Base-by-base conservation (phyloP, 2,888 invertebrate species). In the Fragum fragum region DNA sequence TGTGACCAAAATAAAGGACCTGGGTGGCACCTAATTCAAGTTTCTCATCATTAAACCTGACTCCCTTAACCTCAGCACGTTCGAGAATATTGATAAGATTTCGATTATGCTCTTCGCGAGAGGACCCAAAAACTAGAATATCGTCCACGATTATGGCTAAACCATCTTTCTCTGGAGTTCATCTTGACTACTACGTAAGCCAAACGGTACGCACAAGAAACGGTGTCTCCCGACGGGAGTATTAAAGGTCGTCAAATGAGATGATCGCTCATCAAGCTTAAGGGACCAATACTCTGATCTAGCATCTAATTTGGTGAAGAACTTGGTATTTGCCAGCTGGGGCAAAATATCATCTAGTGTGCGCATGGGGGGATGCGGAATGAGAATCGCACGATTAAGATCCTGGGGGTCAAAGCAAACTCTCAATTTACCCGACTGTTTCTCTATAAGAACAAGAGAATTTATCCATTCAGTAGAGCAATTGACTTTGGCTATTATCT, bases 321-420 rank as follows among this genome's bases (percentile, higher is more conserved):
- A 77, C 21, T 55, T 53, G 11, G 77, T 72, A 28, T 74, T 76
- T 1, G 28, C 23, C 3, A 88, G 72, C 18, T 73, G 32, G 26
- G 85, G 76, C n/a, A 76, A 21, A 16, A 89, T 63, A 21, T 89
- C 85, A 21, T 86, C 83, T 36, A 85, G 21, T 1, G 87, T 89
- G 16, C 76, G 78, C 69, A 85, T 79, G 9, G 81, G 77, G 55
- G 76, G 81, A 55, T 86, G 86, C 6, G 83, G 78, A 26, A 81
- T 16, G 23, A 21, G 14, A 16, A 76, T 80, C 18, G 76, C 76
- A 32, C 74, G 70, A 53, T 87, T 84, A 16, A 87, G 71, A 55
- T 73, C 79, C 23, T 72, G 63, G 9, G 87, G 86, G 63, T 85
- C 83, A 23, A 87, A 26, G 52, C 81, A 83, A n/a, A 87, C 53